Evolutionary conservation across 2,797 vertebrate genomes (phyloP), one percentile per base, ranked within the genome.

Genomic region (Enteromius treurensis): DNA sequence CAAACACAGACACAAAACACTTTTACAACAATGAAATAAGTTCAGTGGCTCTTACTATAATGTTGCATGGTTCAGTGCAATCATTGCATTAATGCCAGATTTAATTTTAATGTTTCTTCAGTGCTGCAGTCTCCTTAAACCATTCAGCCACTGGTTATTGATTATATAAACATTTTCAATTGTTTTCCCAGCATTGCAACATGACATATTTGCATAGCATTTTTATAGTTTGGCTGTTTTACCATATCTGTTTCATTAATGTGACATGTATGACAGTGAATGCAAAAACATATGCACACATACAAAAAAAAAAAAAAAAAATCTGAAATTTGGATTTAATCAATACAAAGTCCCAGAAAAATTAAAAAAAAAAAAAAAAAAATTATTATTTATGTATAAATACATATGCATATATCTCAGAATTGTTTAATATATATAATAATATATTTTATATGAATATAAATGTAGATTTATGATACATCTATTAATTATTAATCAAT

Each of bases 1-100:
- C 37, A 45, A 11, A 49, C 4, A 51, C 17, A 62, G 23, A 45
- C 37, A 37, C 13, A 23, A 23, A 21, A 49, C 29, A 51, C 19
- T n/a, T 7, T 79, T 67, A 79, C 21, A 67, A 49, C 45, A 75
- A 13, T 67, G 42, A 15, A 10, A n/a, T 55, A 78, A 34, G 19
- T 17, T 42, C 15, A 60, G 53, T 55, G 19, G 29, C 17, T 32
- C 14, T 34, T 51, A 32, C 62, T 26, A 26, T 34, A 64, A 67
- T n/a, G 68, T 79, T 40, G 5, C 13, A 53, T 40, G 14, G 9
- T 53, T 37, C 7, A 75, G 11, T 75, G 47, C 49, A 79, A 40
- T 75, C 49, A 75, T 9, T 68, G 11, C 21, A 53, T 17, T 14
- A 67, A 51, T 67, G 45, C n/a, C 26, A 26, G n/a, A 79, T 8